Percentiles rank a stretch among this genome's conserved stretches.
Conservation (phyloP, 1,140 invertebrate species). For the Agraylea sexmaculata region DNA sequence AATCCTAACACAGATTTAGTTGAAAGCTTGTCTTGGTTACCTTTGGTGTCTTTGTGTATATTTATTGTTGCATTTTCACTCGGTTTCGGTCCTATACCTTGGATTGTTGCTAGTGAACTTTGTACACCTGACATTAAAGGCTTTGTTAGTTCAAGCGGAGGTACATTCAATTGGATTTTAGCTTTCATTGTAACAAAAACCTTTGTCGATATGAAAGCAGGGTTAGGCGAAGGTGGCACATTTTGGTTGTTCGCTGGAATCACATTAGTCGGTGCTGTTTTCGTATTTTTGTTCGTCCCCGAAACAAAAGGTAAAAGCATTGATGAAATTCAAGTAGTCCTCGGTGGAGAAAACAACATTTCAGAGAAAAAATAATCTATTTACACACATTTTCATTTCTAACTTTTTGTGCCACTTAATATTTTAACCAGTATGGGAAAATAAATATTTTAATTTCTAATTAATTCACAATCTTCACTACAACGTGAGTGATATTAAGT, state of each 20-base stretch:
- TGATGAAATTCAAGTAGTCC: constrained; percentile 64
- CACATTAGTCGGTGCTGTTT: constrained; percentile 54
- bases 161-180: constrained; percentile 65
- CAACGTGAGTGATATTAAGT: too few relatives aligned
- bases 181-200: constrained; percentile 73
- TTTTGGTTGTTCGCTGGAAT: constrained; percentile 74
- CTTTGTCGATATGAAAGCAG: constrained; percentile 47
- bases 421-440: constrained; percentile 24
- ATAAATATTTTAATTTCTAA: too few relatives aligned
- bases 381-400: constrained; percentile 4
- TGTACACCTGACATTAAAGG: constrained; percentile 65
- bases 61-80: constrained; percentile 70
- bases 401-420: constrained; percentile 17
- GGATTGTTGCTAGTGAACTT: constrained; percentile 66
- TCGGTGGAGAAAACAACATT: constrained; percentile 29
- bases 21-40: constrained; percentile 51
- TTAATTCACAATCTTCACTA: too few relatives aligned
- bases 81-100: constrained; percentile 68
- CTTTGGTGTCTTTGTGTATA: constrained; percentile 55
- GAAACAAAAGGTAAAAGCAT: constrained; percentile 85
- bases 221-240: constrained; percentile 47
- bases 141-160: constrained; percentile 58
- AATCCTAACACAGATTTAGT: constrained; percentile 35
- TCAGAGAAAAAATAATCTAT: constrained; percentile 9
- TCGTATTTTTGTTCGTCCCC: constrained; percentile 68